Percentiles rank a stretch among this genome's conserved stretches.
Conservation (phyloP, 1,140 invertebrate species). For the Papilio xuthus region DNA sequence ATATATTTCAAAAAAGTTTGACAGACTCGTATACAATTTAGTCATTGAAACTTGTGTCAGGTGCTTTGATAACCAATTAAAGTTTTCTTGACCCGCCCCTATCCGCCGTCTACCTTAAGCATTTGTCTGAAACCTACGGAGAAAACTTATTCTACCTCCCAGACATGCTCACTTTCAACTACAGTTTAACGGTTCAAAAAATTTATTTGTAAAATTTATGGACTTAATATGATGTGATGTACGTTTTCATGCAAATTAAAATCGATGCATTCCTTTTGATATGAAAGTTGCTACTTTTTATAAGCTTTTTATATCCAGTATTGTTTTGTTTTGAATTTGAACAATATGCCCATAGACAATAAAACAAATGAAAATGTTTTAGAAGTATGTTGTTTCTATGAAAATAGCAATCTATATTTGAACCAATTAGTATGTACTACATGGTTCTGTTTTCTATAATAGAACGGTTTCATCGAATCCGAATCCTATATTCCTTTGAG, state of each 20-base stretch:
- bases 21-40: neutral
- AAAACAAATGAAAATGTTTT: neutral
- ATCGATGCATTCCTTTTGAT: neutral
- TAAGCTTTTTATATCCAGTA: neutral
- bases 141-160: neutral
- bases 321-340: neutral
- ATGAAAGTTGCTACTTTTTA: neutral
- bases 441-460: neutral
- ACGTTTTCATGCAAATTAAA: no score
- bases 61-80: conserved; percentile 27
- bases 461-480: neutral
- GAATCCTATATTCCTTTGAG: neutral
- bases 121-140: neutral
- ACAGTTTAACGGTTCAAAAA: neutral
- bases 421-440: neutral
- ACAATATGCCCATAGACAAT: neutral
- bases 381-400: neutral
- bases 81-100: conserved; percentile 5
- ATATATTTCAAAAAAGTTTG: neutral
- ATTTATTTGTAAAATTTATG: neutral
- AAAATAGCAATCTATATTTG: neutral
- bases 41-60: conserved; percentile 8
- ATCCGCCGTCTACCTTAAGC: conserved; percentile 9
- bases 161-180: neutral
- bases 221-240: neutral